Conservation (phyloP, 30 jellyfish, hydroid and myxozoan species). For the Cassiopea xamachana region DNA sequence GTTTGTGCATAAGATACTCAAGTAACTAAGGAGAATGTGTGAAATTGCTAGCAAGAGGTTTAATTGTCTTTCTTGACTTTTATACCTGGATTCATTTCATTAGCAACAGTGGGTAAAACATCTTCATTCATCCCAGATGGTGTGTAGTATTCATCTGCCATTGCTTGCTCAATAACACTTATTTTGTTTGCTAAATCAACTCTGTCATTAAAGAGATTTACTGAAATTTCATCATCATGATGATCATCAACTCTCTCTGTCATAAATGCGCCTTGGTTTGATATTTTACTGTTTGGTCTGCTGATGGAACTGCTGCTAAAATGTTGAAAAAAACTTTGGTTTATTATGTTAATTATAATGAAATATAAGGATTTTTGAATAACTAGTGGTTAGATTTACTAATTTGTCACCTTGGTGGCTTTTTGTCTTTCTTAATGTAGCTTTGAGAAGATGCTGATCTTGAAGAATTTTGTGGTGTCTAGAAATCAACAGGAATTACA, state of each 20-base stretch:
- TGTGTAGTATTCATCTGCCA: constrained; percentile 83
- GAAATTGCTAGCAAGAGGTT: too few relatives aligned
- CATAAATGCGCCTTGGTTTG: constrained; percentile 42
- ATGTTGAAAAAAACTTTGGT: too few relatives aligned
- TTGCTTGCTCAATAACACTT: constrained; percentile 81
- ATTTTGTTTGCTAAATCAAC: constrained; percentile 76
- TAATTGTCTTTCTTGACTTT: too few relatives aligned
- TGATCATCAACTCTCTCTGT: constrained; percentile 21
- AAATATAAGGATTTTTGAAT: too few relatives aligned
- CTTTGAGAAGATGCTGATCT: constrained; percentile 22
- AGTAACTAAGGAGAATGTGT: too few relatives aligned
- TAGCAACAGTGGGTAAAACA: constrained; percentile 81
- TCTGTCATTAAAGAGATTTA: constrained; percentile 70
- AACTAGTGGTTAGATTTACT: too few relatives aligned
- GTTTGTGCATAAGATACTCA: too few relatives aligned
- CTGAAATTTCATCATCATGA: constrained; percentile 15
- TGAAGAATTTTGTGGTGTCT: constrained; percentile 54
- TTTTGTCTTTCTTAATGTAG: background rate
- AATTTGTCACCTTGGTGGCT: constrained; percentile 19
- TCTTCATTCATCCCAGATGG: constrained; percentile 79
- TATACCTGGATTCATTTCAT: constrained; percentile 88
- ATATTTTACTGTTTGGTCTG: constrained; percentile 61
- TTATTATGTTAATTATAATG: too few relatives aligned
- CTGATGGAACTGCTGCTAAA: constrained; percentile 26
- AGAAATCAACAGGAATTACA: background rate